These are phyloP conservation scores for Zaprionus africanus DNA, from an alignment of 1,140 invertebrate species.

Conservation along the genomic window DNA sequence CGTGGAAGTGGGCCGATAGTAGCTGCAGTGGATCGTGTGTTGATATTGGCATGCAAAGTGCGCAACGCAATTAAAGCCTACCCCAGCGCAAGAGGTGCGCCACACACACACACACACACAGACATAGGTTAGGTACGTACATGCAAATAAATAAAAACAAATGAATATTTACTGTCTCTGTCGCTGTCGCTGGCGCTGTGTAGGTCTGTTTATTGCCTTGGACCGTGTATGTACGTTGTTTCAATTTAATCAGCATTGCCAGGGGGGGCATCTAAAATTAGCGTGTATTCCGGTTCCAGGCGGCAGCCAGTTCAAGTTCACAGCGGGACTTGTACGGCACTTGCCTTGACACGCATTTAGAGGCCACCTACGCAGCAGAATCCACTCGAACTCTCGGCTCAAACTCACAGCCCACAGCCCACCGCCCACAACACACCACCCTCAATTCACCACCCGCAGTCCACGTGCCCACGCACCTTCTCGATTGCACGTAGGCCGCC, in stretches of 20 bases:
- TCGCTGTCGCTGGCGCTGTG: background rate
- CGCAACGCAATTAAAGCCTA: constrained; percentile 55
- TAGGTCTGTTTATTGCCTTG: constrained; percentile 9
- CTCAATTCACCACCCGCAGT: constrained; percentile 54
- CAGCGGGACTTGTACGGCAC: constrained; percentile 24
- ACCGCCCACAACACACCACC: constrained; percentile 37
- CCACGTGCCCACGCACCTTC: constrained; percentile 64
- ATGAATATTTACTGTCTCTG: constrained; percentile 15
- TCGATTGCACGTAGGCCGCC: constrained; percentile 56
- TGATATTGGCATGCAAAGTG: constrained; percentile 49
- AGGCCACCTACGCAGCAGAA: constrained; percentile 52
- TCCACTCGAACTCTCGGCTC: constrained; percentile 2
- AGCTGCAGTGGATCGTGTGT: constrained; percentile 11
- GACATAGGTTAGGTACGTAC: constrained; percentile 3
- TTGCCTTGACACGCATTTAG: constrained; percentile 63
- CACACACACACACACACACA: constrained; percentile 11
- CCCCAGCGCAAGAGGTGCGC: constrained; percentile 30
- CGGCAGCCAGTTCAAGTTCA: constrained; percentile 66
- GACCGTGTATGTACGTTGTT: constrained; percentile 36
- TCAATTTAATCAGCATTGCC: constrained; percentile 59
- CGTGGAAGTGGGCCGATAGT: constrained; percentile 61
- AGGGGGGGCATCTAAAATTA: constrained; percentile 68
- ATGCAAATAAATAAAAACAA: constrained; percentile 8
- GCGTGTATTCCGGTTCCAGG: constrained; percentile 53
- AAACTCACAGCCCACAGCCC: background rate